Evolutionary conservation across 2,888 invertebrate genomes (phyloP), one percentile per base, ranked within the genome.

Genomic region (Cerceris ruficornis): DNA sequence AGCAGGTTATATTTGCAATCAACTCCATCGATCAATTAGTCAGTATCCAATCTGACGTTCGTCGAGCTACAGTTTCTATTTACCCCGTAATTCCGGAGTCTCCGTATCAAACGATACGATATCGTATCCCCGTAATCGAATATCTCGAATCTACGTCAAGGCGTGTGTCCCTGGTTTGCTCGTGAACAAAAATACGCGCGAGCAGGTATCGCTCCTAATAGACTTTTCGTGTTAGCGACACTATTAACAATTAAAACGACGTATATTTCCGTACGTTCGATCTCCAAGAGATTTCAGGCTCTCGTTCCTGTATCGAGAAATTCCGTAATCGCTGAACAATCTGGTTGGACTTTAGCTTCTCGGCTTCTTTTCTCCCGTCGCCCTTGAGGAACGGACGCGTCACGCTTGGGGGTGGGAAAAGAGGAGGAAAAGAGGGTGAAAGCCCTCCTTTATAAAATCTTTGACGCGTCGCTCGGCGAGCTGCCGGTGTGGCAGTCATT

Each of bases 381-480:
- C 61, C 65, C 80, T 72, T 60, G 71, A 78, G 80, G 77, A 84
- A 83, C 76, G 78, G 64, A 74, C 78, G 75, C 69, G 77, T 75
- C 77, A 82, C 75, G 73, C 15, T 46, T 68, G 71, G 72, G 82
- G 73, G 62, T 74, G 85, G 77, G 57, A 57, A 46, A 75, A 67
- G 67, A 66, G 69, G 72, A 82, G 58, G 58, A 55, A 70, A 68
- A 70, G 85, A 74, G 81, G 50, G 83, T 67, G 73, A 75, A 62
- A 80, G 68, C 87, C 85, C 86, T 86, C 85, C 87, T 91, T 90
- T 88, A 88, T 90, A 91, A 92, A 92, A 91, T 91, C 91, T 92
- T 91, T 91, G 91, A 91, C 91, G 89, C 88, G 90, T 88, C 88
- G 87, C 80, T 76, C 80, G 81, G 82, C 82, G 82, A 85, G 82